These are phyloP conservation scores for Furnarius figulus DNA, from an alignment of 2,113 vertebrate genomes.

Conservation along the genomic window DNA sequence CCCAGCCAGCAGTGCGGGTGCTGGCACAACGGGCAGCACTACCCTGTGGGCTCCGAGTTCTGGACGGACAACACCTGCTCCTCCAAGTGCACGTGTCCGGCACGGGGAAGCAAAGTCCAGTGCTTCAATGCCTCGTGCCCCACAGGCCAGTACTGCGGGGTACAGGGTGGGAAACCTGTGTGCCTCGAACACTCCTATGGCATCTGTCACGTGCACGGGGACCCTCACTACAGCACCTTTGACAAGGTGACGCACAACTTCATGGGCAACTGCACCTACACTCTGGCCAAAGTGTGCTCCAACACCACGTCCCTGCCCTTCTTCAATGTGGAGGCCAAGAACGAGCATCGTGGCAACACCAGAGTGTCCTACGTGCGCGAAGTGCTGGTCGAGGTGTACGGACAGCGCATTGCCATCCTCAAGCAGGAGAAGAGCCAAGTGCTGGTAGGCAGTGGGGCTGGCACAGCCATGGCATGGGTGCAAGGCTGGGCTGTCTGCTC, in stretches of 20 bases:
- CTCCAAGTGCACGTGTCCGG: slow-evolving; percentile 74
- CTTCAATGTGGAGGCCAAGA: slow-evolving; percentile 82
- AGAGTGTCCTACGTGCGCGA: slow-evolving; percentile 69
- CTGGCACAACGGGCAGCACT: slow-evolving; percentile 51
- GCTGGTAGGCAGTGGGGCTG: slow-evolving; percentile 73
- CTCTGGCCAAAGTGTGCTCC: slow-evolving; percentile 78
- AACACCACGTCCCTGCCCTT: slow-evolving; percentile 59
- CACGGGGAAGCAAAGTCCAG: slow-evolving; percentile 61
- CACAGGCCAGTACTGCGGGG: slow-evolving; percentile 65
- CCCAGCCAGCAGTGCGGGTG: slow-evolving; percentile 49
- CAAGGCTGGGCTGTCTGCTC: not conserved
- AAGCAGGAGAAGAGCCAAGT: slow-evolving; percentile 68
- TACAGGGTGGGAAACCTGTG: slow-evolving; percentile 17
- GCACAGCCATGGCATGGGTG: accelerated
- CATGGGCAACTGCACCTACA: slow-evolving; percentile 79
- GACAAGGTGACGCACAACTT: slow-evolving; percentile 80
- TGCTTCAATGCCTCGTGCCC: slow-evolving; percentile 73
- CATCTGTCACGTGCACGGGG: slow-evolving; percentile 74
- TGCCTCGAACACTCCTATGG: slow-evolving; percentile 42
- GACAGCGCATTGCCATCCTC: slow-evolving; percentile 68
- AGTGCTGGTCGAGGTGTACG: slow-evolving; percentile 67
- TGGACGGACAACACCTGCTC: slow-evolving; percentile 76
- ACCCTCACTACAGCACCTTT: slow-evolving; percentile 80
- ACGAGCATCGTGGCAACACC: slow-evolving; percentile 63
- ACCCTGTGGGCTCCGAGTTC: slow-evolving; percentile 66